These are phyloP conservation scores for Hydrotaea cyrtoneurina DNA, from an alignment of 2,888 invertebrate genomes.

Conservation along the genomic window DNA sequence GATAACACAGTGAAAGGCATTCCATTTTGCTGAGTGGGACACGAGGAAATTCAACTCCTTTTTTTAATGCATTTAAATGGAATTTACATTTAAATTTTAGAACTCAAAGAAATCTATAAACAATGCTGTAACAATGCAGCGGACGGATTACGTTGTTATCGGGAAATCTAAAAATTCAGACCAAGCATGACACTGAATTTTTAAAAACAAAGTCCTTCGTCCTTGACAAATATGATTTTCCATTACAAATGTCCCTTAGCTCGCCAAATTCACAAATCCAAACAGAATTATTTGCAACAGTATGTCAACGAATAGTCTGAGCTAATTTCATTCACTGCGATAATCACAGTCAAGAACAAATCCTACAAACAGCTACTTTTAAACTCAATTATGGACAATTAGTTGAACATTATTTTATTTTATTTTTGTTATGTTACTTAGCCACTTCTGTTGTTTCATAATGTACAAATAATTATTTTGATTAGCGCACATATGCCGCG, in stretches of 20 bases:
- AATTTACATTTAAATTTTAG: no score
- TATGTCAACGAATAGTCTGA: background rate
- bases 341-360: background rate
- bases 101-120: no score
- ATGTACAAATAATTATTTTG: slow-evolving; percentile 13
- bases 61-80: no score
- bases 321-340: background rate
- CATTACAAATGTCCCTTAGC: background rate
- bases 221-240: background rate
- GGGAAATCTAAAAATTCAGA: no score
- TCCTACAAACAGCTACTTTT: background rate
- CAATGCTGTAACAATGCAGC: no score
- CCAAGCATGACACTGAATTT: no score
- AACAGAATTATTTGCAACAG: background rate
- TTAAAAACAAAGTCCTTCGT: slow-evolving; percentile 4
- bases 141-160: no score
- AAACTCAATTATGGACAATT: slow-evolving; percentile 4
- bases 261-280: background rate
- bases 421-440: background rate
- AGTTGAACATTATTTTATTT: background rate
- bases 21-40: no score
- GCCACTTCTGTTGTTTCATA: background rate
- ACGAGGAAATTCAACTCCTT: no score
- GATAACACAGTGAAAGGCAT: no score
- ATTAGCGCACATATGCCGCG: slow-evolving; percentile 28